Percentiles rank a stretch among this genome's conserved stretches.
These are phyloP conservation scores for Coluber constrictor DNA, from an alignment of 2,797 vertebrate genomes.

Conservation along the genomic window DNA sequence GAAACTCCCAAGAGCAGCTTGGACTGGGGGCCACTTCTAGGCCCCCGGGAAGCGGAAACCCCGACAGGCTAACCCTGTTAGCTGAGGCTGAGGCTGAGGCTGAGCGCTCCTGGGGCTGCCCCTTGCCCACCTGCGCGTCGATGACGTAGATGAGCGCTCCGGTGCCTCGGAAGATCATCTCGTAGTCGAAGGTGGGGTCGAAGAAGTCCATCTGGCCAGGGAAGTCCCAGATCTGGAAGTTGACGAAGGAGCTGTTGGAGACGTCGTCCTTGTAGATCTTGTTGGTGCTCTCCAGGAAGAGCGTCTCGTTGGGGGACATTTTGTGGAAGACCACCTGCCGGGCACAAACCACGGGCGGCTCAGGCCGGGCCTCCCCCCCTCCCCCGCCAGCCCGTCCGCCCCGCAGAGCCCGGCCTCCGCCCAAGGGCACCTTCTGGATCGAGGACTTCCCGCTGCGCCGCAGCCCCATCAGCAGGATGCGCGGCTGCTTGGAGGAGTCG, in stretches of 20 bases:
- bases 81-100: no score
- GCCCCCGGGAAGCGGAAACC: no score
- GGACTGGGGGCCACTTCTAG: neutral
- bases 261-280: slow-evolving; percentile 99
- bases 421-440: slow-evolving; percentile 89
- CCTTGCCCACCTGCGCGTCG: slow-evolving; percentile 87
- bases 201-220: slow-evolving; percentile 99
- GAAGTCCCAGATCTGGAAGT: slow-evolving; percentile 99
- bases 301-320: slow-evolving; percentile 98
- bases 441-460: slow-evolving; percentile 96
- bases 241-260: slow-evolving; percentile 98
- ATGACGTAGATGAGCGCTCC: slow-evolving; percentile 99
- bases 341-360: neutral
- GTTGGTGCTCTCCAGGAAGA: slow-evolving; percentile 99
- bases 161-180: slow-evolving; percentile 99
- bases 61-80: no score
- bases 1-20: neutral
- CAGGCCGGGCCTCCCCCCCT: neutral
- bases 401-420: neutral
- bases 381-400: neutral
- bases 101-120: no score
- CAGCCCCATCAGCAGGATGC: slow-evolving; percentile 94
- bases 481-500: slow-evolving; percentile 87
- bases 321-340: slow-evolving; percentile 98
- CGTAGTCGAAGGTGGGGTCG: slow-evolving; percentile 97